Percentiles rank a stretch among this genome's conserved stretches.
Conservation (phyloP, 2,113 vertebrate species). For the Mobula birostris region DNA sequence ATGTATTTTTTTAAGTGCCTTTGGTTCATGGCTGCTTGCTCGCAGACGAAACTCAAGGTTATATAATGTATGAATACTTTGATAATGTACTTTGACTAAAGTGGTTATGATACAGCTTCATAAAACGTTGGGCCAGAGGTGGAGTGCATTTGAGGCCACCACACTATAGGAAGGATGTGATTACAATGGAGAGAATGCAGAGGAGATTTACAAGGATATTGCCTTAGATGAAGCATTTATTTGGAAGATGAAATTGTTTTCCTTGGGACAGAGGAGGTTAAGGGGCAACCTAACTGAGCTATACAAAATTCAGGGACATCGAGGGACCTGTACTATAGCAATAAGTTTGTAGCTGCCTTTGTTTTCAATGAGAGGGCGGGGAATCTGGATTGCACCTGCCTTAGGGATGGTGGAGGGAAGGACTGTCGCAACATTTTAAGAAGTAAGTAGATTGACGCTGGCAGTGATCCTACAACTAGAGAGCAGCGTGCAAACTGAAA, state of each 20-base stretch:
- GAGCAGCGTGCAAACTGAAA: too few relatives aligned
- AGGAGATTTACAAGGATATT: neutral
- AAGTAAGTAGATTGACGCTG: neutral
- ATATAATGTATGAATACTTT: too few relatives aligned
- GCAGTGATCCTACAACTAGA: too few relatives aligned
- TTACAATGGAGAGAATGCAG: neutral
- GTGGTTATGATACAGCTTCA: too few relatives aligned
- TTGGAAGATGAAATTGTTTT: neutral
- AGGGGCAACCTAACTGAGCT: neutral
- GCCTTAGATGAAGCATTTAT: neutral
- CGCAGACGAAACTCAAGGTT: too few relatives aligned
- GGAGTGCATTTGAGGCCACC: too few relatives aligned
- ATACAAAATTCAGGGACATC: neutral
- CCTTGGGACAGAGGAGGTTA: neutral
- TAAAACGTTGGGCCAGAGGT: too few relatives aligned
- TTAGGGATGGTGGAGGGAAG: neutral
- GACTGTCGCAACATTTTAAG: neutral
- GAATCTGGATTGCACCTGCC: neutral
- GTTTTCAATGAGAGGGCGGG: too few relatives aligned
- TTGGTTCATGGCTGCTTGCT: too few relatives aligned
- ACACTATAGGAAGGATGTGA: neutral
- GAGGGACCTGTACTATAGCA: neutral
- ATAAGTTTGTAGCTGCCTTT: too few relatives aligned
- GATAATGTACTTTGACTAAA: too few relatives aligned
- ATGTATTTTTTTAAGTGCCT: too few relatives aligned